Evolutionary conservation across 2,888 invertebrate species (phyloP).

Genomic region (Acleris literana): DNA sequence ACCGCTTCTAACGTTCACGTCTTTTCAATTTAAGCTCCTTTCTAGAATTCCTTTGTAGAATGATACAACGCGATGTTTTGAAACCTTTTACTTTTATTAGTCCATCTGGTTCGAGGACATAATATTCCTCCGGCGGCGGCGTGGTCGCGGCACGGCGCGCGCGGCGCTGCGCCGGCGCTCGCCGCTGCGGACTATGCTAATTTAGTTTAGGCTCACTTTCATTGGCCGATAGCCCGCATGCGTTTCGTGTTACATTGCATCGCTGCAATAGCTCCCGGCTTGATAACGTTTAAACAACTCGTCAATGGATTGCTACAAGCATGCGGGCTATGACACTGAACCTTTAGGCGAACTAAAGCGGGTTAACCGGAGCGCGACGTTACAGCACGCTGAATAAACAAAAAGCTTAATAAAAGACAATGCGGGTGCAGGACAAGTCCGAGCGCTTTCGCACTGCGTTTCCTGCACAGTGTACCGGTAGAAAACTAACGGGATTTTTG

Average conservation of each 20-base stretch:
- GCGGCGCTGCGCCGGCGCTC: background rate
- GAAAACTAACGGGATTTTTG: no score
- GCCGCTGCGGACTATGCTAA: background rate
- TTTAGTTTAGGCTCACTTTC: background rate
- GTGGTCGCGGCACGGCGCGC: background rate
- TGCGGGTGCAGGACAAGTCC: no score
- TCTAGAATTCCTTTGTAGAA: constrained; percentile 22
- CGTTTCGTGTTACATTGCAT: no score
- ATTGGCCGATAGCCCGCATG: no score
- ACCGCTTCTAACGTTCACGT: constrained; percentile 17
- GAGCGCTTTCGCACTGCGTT: no score
- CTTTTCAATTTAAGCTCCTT: constrained; percentile 30
- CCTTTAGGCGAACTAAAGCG: background rate
- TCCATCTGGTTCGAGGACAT: background rate
- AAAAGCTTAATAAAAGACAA: background rate
- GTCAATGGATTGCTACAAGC: no score
- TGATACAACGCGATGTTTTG: constrained; percentile 19
- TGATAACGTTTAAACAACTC: no score
- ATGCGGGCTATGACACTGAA: no score
- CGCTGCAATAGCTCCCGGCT: no score
- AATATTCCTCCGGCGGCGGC: background rate
- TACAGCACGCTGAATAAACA: background rate
- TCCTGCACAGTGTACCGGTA: no score
- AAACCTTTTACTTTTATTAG: constrained; percentile 16
- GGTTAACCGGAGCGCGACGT: background rate